These are phyloP conservation scores for Sesamia inferens DNA, from an alignment of 2,888 invertebrate species.

Conservation along the genomic window DNA sequence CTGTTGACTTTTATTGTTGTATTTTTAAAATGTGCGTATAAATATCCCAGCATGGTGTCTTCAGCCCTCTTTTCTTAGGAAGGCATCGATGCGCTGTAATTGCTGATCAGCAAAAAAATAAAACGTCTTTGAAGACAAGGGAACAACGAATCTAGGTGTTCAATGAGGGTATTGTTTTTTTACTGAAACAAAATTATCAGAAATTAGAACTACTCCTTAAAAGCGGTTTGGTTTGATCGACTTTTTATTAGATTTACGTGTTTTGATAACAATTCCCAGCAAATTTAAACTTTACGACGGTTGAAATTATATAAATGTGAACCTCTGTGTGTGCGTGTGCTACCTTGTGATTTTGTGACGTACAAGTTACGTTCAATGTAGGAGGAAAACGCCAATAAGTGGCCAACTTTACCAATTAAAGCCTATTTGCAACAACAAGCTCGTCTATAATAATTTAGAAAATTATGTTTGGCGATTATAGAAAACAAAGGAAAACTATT, in stretches of 20 bases:
- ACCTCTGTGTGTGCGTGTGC: background rate
- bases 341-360: background rate
- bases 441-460: background rate
- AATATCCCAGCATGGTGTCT: slow-evolving; percentile 80
- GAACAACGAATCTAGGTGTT: background rate
- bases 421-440: background rate
- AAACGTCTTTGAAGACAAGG: background rate
- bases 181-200: too few relatives aligned
- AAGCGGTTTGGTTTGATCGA: too few relatives aligned
- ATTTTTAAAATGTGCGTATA: slow-evolving; percentile 69
- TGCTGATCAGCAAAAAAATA: background rate
- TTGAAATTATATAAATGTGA: background rate
- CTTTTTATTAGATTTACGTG: background rate
- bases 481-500: too few relatives aligned
- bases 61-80: slow-evolving; percentile 58
- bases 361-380: background rate
- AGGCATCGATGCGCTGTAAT: background rate
- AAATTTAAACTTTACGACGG: background rate
- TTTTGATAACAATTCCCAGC: background rate
- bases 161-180: background rate
- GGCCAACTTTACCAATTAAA: background rate
- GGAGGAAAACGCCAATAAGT: background rate
- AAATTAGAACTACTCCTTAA: background rate
- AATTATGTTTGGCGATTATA: background rate
- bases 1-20: slow-evolving; percentile 52